Percentiles rank a stretch among this genome's conserved stretches.
Evolutionary conservation across 2,113 vertebrate genomes (phyloP).

Genomic region (Protobothrops flavoviridis): DNA sequence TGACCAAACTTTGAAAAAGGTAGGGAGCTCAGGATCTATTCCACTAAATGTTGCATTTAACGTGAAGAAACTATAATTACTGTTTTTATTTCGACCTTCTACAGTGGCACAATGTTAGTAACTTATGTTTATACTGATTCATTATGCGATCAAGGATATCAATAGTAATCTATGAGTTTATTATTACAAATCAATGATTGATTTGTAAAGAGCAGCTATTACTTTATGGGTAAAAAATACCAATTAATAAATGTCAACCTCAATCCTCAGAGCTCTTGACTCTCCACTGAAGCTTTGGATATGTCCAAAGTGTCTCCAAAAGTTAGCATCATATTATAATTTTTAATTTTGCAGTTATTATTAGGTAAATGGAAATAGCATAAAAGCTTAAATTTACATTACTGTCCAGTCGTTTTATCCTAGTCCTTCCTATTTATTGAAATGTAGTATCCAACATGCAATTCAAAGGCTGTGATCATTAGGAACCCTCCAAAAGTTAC

Average conservation of each 20-base stretch:
- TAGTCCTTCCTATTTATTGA: background rate
- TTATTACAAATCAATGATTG: background rate
- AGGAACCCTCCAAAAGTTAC: background rate
- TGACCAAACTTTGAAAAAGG: background rate
- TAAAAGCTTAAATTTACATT: background rate
- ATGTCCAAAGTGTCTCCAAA: background rate
- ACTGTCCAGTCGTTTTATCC: background rate
- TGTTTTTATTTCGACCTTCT: background rate
- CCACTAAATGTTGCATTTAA: background rate
- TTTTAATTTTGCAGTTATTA: background rate
- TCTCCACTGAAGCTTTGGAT: background rate
- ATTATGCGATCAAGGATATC: background rate
- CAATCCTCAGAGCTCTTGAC: background rate
- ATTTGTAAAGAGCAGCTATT: background rate
- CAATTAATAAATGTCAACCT: background rate
- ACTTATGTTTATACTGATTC: background rate
- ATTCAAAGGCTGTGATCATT: background rate
- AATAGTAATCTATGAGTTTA: background rate
- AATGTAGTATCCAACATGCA: background rate
- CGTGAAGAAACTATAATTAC: background rate
- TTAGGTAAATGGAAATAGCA: background rate
- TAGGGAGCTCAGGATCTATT: background rate
- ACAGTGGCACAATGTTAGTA: background rate
- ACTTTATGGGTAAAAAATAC: background rate
- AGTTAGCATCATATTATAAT: background rate